A percentile compares a stretch with the other conserved stretches of the same genome.
phyloP scores from a whole-genome alignment of 2,797 vertebrate species.

The Corythornis leucogaster region DNA sequence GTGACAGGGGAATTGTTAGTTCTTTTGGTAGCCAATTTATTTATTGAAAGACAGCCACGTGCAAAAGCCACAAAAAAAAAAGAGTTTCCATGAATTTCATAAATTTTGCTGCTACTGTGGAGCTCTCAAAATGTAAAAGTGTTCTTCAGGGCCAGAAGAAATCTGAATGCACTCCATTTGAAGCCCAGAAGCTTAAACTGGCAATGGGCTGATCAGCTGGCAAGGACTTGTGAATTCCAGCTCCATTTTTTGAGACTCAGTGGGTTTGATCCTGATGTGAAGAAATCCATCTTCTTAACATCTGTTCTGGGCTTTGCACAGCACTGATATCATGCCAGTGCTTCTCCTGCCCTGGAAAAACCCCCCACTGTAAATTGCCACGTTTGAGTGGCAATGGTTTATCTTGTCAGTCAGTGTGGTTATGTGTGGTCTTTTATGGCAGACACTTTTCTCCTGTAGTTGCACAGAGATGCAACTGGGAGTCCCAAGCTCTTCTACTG shows the following conservation, averaged over 20 bases:
- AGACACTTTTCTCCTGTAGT: neutral
- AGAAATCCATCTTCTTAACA: neutral
- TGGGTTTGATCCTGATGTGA: neutral
- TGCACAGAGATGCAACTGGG: neutral
- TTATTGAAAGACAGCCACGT: neutral
- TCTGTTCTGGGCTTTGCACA: neutral
- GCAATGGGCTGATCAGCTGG: neutral
- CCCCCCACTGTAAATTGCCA: neutral
- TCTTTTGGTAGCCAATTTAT: neutral
- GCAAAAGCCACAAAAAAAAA: neutral
- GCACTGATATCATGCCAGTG: neutral
- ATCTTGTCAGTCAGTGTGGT: neutral
- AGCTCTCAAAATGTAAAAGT: neutral
- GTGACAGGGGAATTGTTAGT: neutral
- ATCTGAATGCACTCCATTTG: neutral
- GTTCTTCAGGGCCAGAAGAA: neutral
- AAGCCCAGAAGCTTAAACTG: neutral
- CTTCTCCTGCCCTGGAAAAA: neutral
- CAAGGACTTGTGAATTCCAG: neutral
- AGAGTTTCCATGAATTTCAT: neutral
- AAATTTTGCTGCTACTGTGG: neutral
- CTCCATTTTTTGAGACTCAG: neutral
- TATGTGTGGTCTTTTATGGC: neutral
- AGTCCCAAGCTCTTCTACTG: slow-evolving; percentile 9
- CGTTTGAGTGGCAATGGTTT: neutral